A percentile compares a stretch with the other conserved stretches of the same genome.
These are phyloP conservation scores for Elephas maximus DNA, from an alignment of 2,113 vertebrate species.

Conservation along the genomic window DNA sequence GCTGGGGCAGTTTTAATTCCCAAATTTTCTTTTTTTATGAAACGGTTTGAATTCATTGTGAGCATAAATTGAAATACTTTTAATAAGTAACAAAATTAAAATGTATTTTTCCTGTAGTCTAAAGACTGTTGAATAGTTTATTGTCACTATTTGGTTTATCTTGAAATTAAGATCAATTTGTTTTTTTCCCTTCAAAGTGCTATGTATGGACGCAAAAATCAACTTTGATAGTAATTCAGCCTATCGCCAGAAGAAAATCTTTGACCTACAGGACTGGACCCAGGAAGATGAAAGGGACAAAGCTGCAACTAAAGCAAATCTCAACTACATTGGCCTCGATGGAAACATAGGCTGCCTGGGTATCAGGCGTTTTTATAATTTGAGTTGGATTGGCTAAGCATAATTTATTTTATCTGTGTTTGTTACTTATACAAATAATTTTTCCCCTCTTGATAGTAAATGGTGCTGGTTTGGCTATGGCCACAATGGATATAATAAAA, in stretches of 20 bases:
- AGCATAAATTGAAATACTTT: slow-evolving; percentile 62
- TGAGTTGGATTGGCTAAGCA: neutral
- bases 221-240: slow-evolving; percentile 98
- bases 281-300: slow-evolving; percentile 96
- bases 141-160: neutral
- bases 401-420: slow-evolving; percentile 47
- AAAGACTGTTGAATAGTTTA: neutral
- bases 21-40: neutral
- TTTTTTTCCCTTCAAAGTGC: slow-evolving; percentile 88
- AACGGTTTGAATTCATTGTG: slow-evolving; percentile 52
- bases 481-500: slow-evolving; percentile 99
- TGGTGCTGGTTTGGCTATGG: slow-evolving; percentile 99
- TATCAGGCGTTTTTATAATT: slow-evolving; percentile 75
- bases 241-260: slow-evolving; percentile 97
- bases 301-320: slow-evolving; percentile 94
- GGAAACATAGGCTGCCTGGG: slow-evolving; percentile 98
- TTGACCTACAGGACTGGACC: slow-evolving; percentile 96
- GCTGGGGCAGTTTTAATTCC: slow-evolving; percentile 43
- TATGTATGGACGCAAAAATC: slow-evolving; percentile 99
- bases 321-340: slow-evolving; percentile 98
- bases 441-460: slow-evolving; percentile 91
- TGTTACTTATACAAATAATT: slow-evolving; percentile 64
- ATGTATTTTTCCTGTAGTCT: neutral
- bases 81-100: slow-evolving; percentile 4
- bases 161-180: slow-evolving; percentile 65